Conservation (phyloP, 2,113 vertebrate species). For the Oncorhynchus clarkii region DNA sequence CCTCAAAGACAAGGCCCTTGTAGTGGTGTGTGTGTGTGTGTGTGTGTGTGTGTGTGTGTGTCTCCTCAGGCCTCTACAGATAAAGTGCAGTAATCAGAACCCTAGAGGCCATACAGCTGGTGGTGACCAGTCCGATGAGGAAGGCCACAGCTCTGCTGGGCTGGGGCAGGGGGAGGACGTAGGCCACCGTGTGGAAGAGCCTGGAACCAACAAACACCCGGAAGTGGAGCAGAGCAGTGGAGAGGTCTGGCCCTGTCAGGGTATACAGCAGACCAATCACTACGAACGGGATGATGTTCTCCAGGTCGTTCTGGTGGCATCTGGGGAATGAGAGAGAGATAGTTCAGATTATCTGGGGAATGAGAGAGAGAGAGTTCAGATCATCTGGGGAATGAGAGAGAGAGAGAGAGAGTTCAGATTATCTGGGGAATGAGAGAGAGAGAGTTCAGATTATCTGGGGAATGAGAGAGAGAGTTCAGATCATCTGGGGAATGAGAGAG, state of each 20-base stretch:
- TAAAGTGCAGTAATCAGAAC: too few species aligned
- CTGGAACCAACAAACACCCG: constrained; percentile 79
- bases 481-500: too few species aligned
- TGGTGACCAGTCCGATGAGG: constrained; percentile 61
- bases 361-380: too few species aligned
- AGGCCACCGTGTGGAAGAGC: constrained; percentile 77
- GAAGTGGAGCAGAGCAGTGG: constrained; percentile 83
- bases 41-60: constrained; percentile 28
- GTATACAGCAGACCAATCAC: constrained; percentile 84
- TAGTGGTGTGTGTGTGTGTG: not conserved
- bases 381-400: too few species aligned
- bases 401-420: too few species aligned
- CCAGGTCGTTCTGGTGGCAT: constrained; percentile 90
- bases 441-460: too few species aligned
- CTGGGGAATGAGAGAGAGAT: constrained; percentile 52
- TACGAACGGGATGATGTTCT: constrained; percentile 88
- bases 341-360: too few species aligned
- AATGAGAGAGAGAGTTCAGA: too few species aligned
- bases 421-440: too few species aligned
- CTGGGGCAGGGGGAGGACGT: constrained; percentile 81
- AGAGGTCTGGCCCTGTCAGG: constrained; percentile 77
- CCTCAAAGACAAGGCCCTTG: not conserved
- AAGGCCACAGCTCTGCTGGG: constrained; percentile 79
- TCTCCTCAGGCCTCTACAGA: not conserved
- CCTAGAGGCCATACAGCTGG: constrained; percentile 82